Conservation (phyloP, 64 coral and sea anemone genomes). For the Actinia equina region DNA sequence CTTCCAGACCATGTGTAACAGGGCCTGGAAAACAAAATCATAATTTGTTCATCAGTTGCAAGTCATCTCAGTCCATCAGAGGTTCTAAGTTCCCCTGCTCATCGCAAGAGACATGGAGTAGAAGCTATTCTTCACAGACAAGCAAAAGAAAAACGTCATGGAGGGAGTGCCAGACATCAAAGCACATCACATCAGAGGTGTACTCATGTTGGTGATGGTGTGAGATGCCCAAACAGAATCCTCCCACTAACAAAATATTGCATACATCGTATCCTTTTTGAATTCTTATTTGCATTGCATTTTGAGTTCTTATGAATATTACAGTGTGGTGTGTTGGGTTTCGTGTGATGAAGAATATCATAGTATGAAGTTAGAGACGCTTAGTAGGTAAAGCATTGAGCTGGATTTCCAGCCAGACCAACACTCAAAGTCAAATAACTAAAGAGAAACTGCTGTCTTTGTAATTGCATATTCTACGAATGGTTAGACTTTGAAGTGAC, state of each 20-base stretch:
- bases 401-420: too few relatives aligned
- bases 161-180: constrained; percentile 55
- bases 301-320: neutral
- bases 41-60: constrained; percentile 31
- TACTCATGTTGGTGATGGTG: constrained; percentile 62
- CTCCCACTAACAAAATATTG: constrained; percentile 90
- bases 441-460: too few relatives aligned
- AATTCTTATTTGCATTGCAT: neutral
- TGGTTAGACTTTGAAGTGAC: too few relatives aligned
- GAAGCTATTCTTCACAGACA: constrained; percentile 90
- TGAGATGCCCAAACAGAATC: constrained; percentile 73
- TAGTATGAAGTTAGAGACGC: too few relatives aligned
- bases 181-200: constrained; percentile 61
- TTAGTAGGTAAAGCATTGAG: too few relatives aligned
- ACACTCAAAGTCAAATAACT: too few relatives aligned
- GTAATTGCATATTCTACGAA: too few relatives aligned
- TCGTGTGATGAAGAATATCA: too few relatives aligned
- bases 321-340: too few relatives aligned
- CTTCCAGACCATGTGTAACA: too few relatives aligned
- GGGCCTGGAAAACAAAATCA: too few relatives aligned
- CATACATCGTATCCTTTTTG: constrained; percentile 87
- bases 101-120: constrained; percentile 65
- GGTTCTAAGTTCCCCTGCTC: constrained; percentile 47
- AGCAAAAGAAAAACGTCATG: constrained; percentile 83
- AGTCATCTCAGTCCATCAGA: constrained; percentile 50